Percentiles rank a stretch among this genome's conserved stretches.
Conservation (phyloP, 92 coral and sea anemone species). For the Porites lobata region DNA sequence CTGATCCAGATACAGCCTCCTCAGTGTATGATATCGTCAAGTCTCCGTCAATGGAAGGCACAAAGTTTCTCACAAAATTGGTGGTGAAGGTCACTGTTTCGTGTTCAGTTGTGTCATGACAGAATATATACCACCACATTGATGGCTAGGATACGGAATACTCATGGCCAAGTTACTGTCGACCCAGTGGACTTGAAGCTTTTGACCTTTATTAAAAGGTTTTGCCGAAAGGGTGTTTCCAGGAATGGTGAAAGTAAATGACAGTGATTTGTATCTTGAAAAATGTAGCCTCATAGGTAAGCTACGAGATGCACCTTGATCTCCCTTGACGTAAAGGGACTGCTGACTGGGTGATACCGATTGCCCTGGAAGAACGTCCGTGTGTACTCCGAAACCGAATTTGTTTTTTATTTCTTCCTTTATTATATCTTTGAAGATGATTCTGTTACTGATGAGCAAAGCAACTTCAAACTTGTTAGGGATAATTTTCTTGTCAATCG, state of each 20-base stretch:
- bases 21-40: constrained; percentile 40
- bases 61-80: constrained; percentile 29
- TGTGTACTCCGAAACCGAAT: constrained; percentile 24
- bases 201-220: constrained; percentile 29
- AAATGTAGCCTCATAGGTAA: constrained; percentile 17
- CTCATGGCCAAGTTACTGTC: constrained; percentile 12
- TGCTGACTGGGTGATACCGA: constrained; percentile 43
- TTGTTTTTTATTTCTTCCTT: constrained; percentile 6
- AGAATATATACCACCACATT: neutral
- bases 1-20: constrained; percentile 14
- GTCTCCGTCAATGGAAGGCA: constrained; percentile 32
- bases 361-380: constrained; percentile 38
- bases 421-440: constrained; percentile 45
- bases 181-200: constrained; percentile 56
- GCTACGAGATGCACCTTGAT: constrained; percentile 10
- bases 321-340: constrained; percentile 43
- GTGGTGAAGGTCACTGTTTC: constrained; percentile 34
- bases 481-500: constrained; percentile 43
- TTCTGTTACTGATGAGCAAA: constrained; percentile 42
- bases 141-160: constrained; percentile 20
- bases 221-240: constrained; percentile 43
- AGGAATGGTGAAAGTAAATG: constrained; percentile 35
- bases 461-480: constrained; percentile 43
- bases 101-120: constrained; percentile 2
- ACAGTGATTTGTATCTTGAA: neutral